Evolutionary conservation across 53 echinoderm and acorn worm genomes (phyloP), one percentile per base, ranked within the genome.

Genomic region (Hippasteria phrygiana): DNA sequence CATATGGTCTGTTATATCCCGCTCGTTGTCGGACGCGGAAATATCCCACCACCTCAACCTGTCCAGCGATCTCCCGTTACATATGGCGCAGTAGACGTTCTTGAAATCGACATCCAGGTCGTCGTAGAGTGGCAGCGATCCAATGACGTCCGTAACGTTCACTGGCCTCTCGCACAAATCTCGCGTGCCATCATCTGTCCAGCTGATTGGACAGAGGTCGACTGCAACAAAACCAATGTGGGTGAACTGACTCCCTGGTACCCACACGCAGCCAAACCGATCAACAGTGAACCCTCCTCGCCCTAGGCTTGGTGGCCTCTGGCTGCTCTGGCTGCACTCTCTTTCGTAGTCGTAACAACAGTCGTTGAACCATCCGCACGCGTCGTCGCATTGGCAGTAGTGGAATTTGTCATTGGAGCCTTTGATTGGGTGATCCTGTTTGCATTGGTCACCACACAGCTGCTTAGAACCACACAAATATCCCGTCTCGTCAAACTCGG

Each of bases 1-100:
- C 34, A 0, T 20, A 8, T 13, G 3, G 36, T 11, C 71, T 69
- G 26, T 17, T 28, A 12, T 9, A 39, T 38, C 9, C 5, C 26
- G 1, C 11, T 10, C 16, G 33, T 47, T 27, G 17, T 43, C 47
- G 47, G 47, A 63, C 14, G 13, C 51, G 14, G 35, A 22, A 46
- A 66, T 51, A 2, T 80, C 55, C 89, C 89, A 89, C 33, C 31
- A 26, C 40, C 53, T 33, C 10, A 89, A 38, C 5, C 43, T 16
- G 36, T 71, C 51, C 28, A 64, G 32, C 20, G 70, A 51, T 51
- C 37, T 89, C 12, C 80, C 80, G 40, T 89, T 66, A 38, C 89
- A 89, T 38, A 69, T 22, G 5, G 89, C 89, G 41, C 89, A 89
- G 46, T 27, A 90, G 14, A 90, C n/a, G 38, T 90, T 90, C 74